Base-by-base conservation (phyloP, 2,888 invertebrate genomes). In the Euproctis similis region DNA sequence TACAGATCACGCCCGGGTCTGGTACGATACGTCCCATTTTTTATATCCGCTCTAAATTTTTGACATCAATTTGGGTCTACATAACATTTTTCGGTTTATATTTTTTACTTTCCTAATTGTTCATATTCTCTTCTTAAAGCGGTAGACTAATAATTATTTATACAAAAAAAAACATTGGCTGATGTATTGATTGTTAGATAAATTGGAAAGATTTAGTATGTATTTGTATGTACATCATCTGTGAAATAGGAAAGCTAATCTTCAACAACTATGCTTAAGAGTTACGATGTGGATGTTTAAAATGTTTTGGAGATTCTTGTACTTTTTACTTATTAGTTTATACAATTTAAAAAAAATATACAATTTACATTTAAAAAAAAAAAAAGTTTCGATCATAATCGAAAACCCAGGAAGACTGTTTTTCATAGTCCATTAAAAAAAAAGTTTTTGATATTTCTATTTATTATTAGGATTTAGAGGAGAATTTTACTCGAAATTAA, bases 351-450 rank as follows among this genome's bases (percentile, higher is more conserved):
- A 73, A 77, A 58, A 75, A 74, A 77, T 76, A 21, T 80, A 82
- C 82, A 82, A 72, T 81, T 80, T 81, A 81, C 81, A n/a, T n/a
- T n/a, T n/a, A n/a, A n/a, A n/a, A n/a, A n/a, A n/a, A n/a, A n/a
- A n/a, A n/a, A 82, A 76, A 67, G 62, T 76, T 80, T 81, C 78
- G 64, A 80, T n/a, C n/a, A n/a, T 76, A 74, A 72, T 66, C 68
- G 66, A 71, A 70, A 72, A 60, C 58, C 75, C 76, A 67, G 76
- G 64, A 82, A 84, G 82, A 82, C 82, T 82, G 82, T 81, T 81
- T 78, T 80, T 80, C 73, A 73, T 82, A 82, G 82, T 73, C 74
- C 72, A 72, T 81, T 78, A 73, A 61, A 47, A n/a, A n/a, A n/a
- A n/a, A n/a, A n/a, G n/a, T n/a, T 74, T 78, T 81, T 75, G 69